A percentile compares a stretch with the other conserved stretches of the same genome.
These are phyloP conservation scores for Aldabrachelys gigantea DNA, from an alignment of 2,113 vertebrate genomes.

Conservation along the genomic window DNA sequence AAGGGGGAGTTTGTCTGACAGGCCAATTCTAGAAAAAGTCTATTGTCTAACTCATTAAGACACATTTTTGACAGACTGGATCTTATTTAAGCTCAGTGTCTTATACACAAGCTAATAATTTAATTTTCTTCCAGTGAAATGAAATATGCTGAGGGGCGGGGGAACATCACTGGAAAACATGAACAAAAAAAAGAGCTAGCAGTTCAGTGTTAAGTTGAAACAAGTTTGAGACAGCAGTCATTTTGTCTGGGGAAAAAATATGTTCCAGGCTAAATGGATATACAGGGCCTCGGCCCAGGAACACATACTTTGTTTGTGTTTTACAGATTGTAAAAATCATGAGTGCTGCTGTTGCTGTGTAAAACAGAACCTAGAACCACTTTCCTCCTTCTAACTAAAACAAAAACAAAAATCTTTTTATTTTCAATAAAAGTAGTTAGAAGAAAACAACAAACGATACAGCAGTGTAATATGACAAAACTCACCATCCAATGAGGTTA, in stretches of 20 bases:
- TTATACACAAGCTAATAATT: slow-evolving; percentile 77
- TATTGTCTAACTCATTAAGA: slow-evolving; percentile 80
- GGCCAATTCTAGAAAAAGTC: slow-evolving; percentile 71
- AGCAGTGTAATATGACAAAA: background rate
- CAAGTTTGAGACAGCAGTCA: slow-evolving; percentile 35
- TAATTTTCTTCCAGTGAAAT: slow-evolving; percentile 67
- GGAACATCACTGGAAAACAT: slow-evolving; percentile 64
- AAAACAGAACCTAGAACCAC: background rate
- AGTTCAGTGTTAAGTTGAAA: slow-evolving; percentile 48
- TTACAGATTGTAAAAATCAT: background rate
- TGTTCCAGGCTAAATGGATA: slow-evolving; percentile 15
- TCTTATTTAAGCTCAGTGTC: slow-evolving; percentile 68
- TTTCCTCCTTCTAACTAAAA: background rate
- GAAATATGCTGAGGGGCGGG: slow-evolving; percentile 46
- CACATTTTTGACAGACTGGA: slow-evolving; percentile 76
- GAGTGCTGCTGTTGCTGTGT: slow-evolving; percentile 13
- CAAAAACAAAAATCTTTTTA: background rate
- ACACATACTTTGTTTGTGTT: slow-evolving; percentile 46
- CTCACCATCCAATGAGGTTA: background rate
- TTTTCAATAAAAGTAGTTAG: background rate
- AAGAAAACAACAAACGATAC: background rate
- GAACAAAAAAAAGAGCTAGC: slow-evolving; percentile 49
- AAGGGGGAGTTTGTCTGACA: slow-evolving; percentile 71
- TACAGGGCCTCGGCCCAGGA: slow-evolving; percentile 57
- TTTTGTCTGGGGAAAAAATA: slow-evolving; percentile 62